A percentile compares a stretch with the other conserved stretches of the same genome.
phyloP scores from a whole-genome alignment of 2,113 vertebrate genomes.

The Hippocampus abdominalis region DNA sequence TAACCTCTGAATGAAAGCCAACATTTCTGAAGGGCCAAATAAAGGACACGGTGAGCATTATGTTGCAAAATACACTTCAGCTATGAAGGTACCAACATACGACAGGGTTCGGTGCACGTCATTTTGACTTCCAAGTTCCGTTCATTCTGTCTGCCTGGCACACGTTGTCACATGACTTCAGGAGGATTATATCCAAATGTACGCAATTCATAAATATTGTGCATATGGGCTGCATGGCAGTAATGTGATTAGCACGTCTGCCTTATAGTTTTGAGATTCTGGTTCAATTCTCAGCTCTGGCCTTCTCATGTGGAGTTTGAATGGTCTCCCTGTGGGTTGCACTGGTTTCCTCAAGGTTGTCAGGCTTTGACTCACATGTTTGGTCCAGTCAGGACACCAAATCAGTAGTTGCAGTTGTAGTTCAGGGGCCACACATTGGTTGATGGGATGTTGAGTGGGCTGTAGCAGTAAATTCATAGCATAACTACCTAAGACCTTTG shows the following conservation, averaged over 20 bases:
- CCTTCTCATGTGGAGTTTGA: too few relatives aligned
- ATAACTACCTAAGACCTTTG: too few relatives aligned
- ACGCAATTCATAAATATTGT: neutral
- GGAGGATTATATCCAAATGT: neutral
- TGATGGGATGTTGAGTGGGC: too few relatives aligned
- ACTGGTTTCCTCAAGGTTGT: too few relatives aligned
- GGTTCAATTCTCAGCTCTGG: too few relatives aligned
- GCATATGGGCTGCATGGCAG: neutral
- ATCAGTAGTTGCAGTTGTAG: too few relatives aligned
- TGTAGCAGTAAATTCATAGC: too few relatives aligned
- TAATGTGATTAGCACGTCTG: neutral
- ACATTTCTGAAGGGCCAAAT: constrained; percentile 36
- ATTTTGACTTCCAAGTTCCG: neutral
- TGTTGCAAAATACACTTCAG: neutral
- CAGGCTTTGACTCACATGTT: too few relatives aligned
- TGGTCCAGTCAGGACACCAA: too few relatives aligned
- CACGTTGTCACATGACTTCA: neutral
- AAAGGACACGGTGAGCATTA: constrained; percentile 40
- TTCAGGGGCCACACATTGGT: too few relatives aligned
- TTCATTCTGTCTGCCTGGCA: neutral
- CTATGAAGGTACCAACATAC: neutral
- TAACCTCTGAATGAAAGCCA: constrained; percentile 41
- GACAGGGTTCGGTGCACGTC: neutral
- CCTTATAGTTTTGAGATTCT: neutral
- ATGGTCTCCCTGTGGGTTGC: too few relatives aligned